Evolutionary conservation across 2,888 invertebrate species (phyloP).

Genomic region (Cantharis rustica): DNA sequence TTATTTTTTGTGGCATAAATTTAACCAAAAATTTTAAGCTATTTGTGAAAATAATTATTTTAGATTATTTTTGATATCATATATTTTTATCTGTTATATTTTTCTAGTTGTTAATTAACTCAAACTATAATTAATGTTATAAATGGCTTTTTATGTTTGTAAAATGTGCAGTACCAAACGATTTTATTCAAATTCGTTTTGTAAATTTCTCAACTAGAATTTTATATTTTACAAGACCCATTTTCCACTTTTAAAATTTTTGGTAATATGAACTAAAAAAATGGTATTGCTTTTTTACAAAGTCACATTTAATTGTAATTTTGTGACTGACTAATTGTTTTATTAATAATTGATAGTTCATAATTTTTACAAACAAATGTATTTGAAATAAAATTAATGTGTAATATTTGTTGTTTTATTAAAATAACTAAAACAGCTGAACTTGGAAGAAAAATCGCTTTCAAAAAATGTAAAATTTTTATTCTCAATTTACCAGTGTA

Average conservation of each 20-base stretch:
- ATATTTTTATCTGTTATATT: conserved; percentile 21
- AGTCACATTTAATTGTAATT: conserved; percentile 22
- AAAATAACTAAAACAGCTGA: not conserved
- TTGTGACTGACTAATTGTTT: conserved; percentile 35
- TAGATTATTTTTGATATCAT: conserved; percentile 20
- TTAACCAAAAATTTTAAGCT: conserved; percentile 14
- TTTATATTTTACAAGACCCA: not conserved
- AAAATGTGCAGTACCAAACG: not conserved
- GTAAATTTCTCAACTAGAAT: not conserved
- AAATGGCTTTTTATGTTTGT: not conserved
- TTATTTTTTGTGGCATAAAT: conserved; percentile 12
- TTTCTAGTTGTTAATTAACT: conserved; percentile 14
- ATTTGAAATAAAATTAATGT: conserved; percentile 43
- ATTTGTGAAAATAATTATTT: conserved; percentile 4
- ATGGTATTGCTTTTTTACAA: conserved; percentile 8
- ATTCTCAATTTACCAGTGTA: too few species aligned
- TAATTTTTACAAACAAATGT: conserved; percentile 43
- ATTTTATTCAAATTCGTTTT: not conserved
- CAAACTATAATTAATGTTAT: not conserved
- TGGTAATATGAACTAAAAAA: not conserved
- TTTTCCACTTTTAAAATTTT: not conserved
- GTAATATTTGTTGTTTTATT: conserved; percentile 1
- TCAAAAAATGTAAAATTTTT: too few species aligned
- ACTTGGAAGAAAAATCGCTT: not conserved
- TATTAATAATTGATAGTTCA: conserved; percentile 38